Percentiles rank a stretch among this genome's conserved stretches.
Evolutionary conservation across 2,888 invertebrate species (phyloP).

Genomic region (Sericinus montela): DNA sequence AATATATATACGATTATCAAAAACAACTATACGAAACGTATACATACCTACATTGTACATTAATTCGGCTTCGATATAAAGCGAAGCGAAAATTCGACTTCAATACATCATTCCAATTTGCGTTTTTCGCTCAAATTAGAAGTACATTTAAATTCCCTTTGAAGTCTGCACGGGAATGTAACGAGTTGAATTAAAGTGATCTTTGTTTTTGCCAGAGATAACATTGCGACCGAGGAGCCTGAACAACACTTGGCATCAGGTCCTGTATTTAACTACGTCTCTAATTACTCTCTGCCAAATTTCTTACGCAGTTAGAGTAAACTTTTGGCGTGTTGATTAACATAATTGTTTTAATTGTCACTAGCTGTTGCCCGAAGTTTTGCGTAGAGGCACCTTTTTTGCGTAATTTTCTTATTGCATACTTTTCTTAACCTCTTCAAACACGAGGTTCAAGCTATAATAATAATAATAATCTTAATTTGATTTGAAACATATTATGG

Average conservation of each 20-base stretch:
- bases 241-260: not conserved
- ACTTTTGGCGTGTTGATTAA: constrained; percentile 1
- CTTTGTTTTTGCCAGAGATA: constrained; percentile 12
- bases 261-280: constrained; percentile 4
- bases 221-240: not conserved
- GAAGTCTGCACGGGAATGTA: constrained; percentile 8
- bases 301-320: constrained; percentile 7
- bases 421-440: too few species aligned
- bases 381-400: too few species aligned
- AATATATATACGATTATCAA: too few species aligned
- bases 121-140: constrained; percentile 2
- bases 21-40: too few species aligned
- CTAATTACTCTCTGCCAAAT: constrained; percentile 11
- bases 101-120: constrained; percentile 10
- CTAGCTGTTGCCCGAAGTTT: too few species aligned
- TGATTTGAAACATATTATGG: too few species aligned
- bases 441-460: too few species aligned
- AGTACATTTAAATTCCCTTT: constrained; percentile 12
- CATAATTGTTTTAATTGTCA: constrained; percentile 12
- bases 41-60: too few species aligned
- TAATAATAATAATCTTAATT: too few species aligned
- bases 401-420: too few species aligned
- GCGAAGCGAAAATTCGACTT: too few species aligned
- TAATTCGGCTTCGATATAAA: too few species aligned
- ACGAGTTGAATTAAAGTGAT: constrained; percentile 5